Evolutionary conservation across 2,888 invertebrate species (phyloP).

Genomic region (Orthosia gothica): DNA sequence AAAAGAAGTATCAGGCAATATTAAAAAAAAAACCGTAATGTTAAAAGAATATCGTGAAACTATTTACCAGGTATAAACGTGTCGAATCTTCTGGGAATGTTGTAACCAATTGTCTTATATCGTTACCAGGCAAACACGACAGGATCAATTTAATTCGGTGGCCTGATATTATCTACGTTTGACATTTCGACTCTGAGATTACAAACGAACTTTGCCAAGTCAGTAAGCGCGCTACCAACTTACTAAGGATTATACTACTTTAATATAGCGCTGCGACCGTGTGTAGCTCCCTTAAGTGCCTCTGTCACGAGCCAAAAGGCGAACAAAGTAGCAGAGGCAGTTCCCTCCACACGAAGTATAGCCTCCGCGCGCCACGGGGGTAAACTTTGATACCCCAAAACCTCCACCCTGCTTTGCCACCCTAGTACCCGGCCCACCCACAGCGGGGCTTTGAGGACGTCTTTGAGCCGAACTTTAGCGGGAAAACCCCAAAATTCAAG

Average conservation of each 20-base stretch:
- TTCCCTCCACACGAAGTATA: conserved; percentile 83
- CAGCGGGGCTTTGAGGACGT: conserved; percentile 89
- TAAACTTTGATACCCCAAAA: conserved; percentile 90
- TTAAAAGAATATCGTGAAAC: neutral
- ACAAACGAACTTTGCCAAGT: conserved; percentile 67
- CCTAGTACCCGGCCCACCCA: conserved; percentile 87
- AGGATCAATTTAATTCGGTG: conserved; percentile 48
- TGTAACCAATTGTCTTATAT: conserved; percentile 21
- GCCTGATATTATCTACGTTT: conserved; percentile 61
- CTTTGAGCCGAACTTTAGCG: conserved; percentile 89
- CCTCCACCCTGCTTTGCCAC: conserved; percentile 81
- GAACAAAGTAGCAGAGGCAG: conserved; percentile 87
- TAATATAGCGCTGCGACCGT: conserved; percentile 83
- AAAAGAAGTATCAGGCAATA: neutral
- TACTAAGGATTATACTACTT: conserved; percentile 80
- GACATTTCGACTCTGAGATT: conserved; percentile 66
- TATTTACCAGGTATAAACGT: conserved; percentile 8
- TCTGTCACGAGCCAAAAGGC: conserved; percentile 90
- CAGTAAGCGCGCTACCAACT: conserved; percentile 72
- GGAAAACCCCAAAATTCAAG: conserved; percentile 90
- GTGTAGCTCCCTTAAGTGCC: conserved; percentile 90
- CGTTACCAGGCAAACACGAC: conserved; percentile 35
- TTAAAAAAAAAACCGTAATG: neutral
- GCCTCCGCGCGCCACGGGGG: conserved; percentile 85
- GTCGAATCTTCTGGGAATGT: conserved; percentile 26